Base-by-base conservation (phyloP, 2,888 invertebrate species). In the Drosophila nr. fundita region DNA sequence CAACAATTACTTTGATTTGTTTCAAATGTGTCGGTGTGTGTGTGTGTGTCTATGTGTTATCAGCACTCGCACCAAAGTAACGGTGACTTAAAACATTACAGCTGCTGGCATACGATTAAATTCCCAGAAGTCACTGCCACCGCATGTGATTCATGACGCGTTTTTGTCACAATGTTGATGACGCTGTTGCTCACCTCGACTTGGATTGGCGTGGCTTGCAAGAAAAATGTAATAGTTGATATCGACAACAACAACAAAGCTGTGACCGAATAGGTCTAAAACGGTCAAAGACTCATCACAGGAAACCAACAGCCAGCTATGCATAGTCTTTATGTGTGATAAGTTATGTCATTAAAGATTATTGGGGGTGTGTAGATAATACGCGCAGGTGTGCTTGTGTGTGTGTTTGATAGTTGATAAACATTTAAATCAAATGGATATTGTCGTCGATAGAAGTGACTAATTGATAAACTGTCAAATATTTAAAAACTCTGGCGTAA, bases 81-180 rank as follows among this genome's bases (percentile, higher is more conserved):
- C 61, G 27, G 21, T 50, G 67, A 68, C 64, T 72, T 48, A 55
- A 48, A 68, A 64, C 40, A 36, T 57, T 76, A 73, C 78, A 76
- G 68, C 65, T 66, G 75, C 54, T 57, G 38, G 40, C 5, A 59
- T 58, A 71, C 48, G 65, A n/a, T 32, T 27, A 11, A 49, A 64
- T 21, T 73, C 24, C 18, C 34, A 48, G 58, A n/a, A 75, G 67
- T 53, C 76, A 73, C 64, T 72, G 63, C 29, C 15, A 80, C 38
- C 60, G 61, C 72, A 76, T 79, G 79, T 89, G 84, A 89, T 81
- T 84, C 87, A 89, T 87, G 84, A 77, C 84, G 75, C 73, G 63
- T 30, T 60, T 69, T 69, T 62, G 18, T 53, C 45, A 52, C 45
- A 40, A 42, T 21, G 15, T 40, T 21, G 36, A 68, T 80, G 83